Evolutionary conservation across 1,140 invertebrate species (phyloP), one percentile per base, ranked within the genome.

Genomic region (Pentalonia nigronervosa): DNA sequence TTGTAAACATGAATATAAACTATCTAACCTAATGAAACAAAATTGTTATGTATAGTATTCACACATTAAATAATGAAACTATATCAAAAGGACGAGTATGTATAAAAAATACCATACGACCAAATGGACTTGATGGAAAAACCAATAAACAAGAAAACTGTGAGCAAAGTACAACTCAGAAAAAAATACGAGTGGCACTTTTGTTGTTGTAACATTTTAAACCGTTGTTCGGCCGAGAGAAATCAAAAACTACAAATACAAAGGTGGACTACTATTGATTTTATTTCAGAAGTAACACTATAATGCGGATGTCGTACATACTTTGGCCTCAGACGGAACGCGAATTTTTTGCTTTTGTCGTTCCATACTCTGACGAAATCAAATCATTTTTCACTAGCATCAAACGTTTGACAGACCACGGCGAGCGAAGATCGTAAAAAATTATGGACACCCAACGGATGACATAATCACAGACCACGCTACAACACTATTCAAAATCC

Each of bases 301-400:
- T n/a, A 17, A 67, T n/a, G 14, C 30, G 14, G 60, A 67, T 67
- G 11, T 47, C 41, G 90, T 81, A 92, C 90, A 23, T 93, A 93
- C 91, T 84, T 93, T 45, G 34, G 81, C 56, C 30, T 93, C 45
- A 9, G 81, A 9, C 14, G 91, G 20, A 53, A 34, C 23, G 25
- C 50, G 81, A 84, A 7, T 93, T 84, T 11, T 86, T 56, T 48
- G 91, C 34, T 36, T 93, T 45, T 93, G 91, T 84, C 81, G 76
- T 93, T 93, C 91, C 91, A 93, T 93, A 34, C n/a, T 0, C 23
- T n/a, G 36, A 20, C 48, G 1, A 14, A 34, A 84, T 93, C 34
- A 86, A 56, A 56, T 41, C 48, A 93, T 93, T 1, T 93, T 36
- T 83, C 48, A 30, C 9, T 1, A 25, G 41, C 23, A 23, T 17